Conservation (phyloP, 1,140 invertebrate species). For the Sminthurinus signatus region DNA sequence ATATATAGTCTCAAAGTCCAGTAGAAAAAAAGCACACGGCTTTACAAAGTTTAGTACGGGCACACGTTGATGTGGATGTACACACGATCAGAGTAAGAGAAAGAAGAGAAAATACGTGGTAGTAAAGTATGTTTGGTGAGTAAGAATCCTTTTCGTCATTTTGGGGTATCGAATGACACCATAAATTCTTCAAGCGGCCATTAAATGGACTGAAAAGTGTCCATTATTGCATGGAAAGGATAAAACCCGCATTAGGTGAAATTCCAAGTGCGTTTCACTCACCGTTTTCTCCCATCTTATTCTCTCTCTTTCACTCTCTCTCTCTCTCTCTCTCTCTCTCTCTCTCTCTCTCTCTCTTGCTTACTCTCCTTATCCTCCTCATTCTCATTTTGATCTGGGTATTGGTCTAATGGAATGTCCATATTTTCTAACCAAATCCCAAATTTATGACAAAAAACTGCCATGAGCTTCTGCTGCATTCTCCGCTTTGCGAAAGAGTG, state of each 20-base stretch:
- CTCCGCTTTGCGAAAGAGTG: no score
- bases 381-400: neutral
- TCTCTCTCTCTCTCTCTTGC: neutral
- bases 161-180: constrained; percentile 35
- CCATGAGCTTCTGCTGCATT: no score
- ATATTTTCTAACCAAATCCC: constrained; percentile 11
- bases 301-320: constrained; percentile 5
- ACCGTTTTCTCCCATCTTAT: constrained; percentile 10
- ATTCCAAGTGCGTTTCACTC: constrained; percentile 28
- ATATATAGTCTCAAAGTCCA: no score
- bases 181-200: constrained; percentile 41
- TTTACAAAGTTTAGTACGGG: no score
- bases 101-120: neutral
- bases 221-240: constrained; percentile 39
- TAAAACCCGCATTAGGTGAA: constrained; percentile 37
- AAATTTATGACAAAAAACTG: constrained; percentile 4
- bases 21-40: no score
- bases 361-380: neutral
- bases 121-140: constrained; percentile 10
- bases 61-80: no score
- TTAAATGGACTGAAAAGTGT: constrained; percentile 43
- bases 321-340: neutral
- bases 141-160: constrained; percentile 37
- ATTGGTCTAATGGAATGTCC: neutral
- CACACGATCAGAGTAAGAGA: no score